phyloP scores from a whole-genome alignment of 2,797 vertebrate species.

The Champsocephalus esox region DNA sequence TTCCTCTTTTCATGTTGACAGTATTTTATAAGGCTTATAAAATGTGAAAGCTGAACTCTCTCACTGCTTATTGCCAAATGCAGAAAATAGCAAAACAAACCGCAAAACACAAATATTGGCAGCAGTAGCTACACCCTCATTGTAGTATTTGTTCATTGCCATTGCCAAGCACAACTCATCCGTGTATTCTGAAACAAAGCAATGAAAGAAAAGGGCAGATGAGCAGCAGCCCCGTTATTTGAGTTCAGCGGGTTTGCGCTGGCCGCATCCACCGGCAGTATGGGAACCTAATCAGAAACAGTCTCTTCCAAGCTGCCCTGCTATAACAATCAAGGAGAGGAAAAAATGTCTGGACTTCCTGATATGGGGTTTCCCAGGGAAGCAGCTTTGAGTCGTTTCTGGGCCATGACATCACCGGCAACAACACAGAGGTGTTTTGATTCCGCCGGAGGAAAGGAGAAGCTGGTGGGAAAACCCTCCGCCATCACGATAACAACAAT shows the following conservation, averaged over 20 bases:
- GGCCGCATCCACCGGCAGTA: conserved; percentile 39
- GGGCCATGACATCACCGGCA: conserved; percentile 78
- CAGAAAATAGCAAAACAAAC: conserved; percentile 29
- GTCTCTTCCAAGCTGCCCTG: conserved; percentile 64
- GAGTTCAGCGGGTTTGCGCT: conserved; percentile 67
- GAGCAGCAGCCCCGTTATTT: conserved; percentile 3
- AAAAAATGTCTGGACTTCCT: conserved; percentile 65
- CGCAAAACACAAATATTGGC: conserved; percentile 2
- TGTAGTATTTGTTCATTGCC: background rate
- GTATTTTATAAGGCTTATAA: too few relatives aligned
- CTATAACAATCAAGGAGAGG: conserved; percentile 72
- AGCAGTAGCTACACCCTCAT: background rate
- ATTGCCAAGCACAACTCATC: conserved; percentile 3
- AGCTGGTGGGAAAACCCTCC: conserved; percentile 74
- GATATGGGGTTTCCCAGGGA: conserved; percentile 80
- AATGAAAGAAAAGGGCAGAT: background rate
- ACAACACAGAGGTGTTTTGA: conserved; percentile 76
- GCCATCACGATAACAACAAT: conserved; percentile 62
- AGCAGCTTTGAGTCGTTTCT: conserved; percentile 74
- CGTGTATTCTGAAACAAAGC: conserved; percentile 11
- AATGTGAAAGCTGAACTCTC: conserved; percentile 4
- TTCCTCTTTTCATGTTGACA: background rate
- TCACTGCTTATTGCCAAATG: background rate
- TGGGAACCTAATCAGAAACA: conserved; percentile 74
- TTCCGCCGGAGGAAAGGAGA: conserved; percentile 48